These are phyloP conservation scores for Lepidonotus clava DNA, from an alignment of 2,888 invertebrate genomes.

Conservation along the genomic window DNA sequence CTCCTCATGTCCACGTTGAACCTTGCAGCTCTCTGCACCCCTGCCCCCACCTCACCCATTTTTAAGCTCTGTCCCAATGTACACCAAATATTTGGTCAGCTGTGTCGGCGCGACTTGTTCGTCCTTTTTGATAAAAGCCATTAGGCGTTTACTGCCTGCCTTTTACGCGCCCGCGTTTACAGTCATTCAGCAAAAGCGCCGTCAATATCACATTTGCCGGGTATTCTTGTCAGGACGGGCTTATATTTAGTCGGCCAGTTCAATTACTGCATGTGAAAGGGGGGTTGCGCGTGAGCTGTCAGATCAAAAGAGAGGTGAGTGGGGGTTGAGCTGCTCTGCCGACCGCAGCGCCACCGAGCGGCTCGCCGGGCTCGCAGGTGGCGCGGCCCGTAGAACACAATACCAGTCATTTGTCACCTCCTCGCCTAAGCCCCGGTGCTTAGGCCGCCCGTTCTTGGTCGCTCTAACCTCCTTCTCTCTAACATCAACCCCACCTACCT, in stretches of 20 bases:
- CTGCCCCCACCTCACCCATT: too few relatives aligned
- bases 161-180: background rate
- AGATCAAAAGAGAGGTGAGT: conserved; percentile 40
- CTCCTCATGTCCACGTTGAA: too few relatives aligned
- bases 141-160: background rate
- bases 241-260: conserved; percentile 49
- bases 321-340: conserved; percentile 24
- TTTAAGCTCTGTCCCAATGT: background rate
- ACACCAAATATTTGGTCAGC: conserved; percentile 28
- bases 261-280: conserved; percentile 45
- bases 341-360: conserved; percentile 30
- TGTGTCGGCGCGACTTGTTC: background rate
- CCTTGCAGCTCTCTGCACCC: too few relatives aligned
- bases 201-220: background rate
- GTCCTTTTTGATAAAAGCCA: conserved; percentile 5
- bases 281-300: conserved; percentile 37
- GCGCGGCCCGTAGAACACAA: conserved; percentile 19
- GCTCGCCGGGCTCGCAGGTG: conserved; percentile 30
- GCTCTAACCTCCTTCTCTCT: background rate
- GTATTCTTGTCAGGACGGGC: conserved; percentile 42
- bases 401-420: conserved; percentile 33
- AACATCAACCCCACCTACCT: background rate
- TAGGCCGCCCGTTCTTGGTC: conserved; percentile 18
- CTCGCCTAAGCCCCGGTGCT: conserved; percentile 5
- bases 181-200: conserved; percentile 16